Evolutionary conservation across 2,113 vertebrate genomes (phyloP), one percentile per base, ranked within the genome.

Genomic region (Neotoma lepida): DNA sequence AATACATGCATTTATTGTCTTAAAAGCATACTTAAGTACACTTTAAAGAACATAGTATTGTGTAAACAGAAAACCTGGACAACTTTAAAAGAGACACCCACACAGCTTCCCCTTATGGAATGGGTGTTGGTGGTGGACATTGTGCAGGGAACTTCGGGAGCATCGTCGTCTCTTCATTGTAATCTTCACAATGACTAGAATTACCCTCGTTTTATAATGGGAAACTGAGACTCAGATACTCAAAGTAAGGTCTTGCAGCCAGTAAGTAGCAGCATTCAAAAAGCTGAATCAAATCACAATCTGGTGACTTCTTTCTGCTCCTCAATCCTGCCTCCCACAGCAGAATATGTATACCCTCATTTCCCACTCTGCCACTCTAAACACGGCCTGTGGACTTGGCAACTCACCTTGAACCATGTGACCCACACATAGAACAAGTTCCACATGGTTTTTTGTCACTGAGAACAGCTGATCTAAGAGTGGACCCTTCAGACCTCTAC

Each of bases 11-110:
- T 88, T 51, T 58, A 9, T 77, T 88, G 33, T 71, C 46, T 77
- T 28, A 76, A 93, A 91, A 76, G 41, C n/a, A 78, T 49, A 68
- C 56, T 76, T 89, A 93, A 81, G 35, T 6, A 81, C 13, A 26
- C n/a, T 61, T 77, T 49, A 49, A 33, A 49, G 49, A 17, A 35
- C 33, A 78, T 4, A 10, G 82, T 33, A 18, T 44, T 41, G 24
- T 58, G 9, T 44, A 88, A 86, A 44, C 61, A 78, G 86, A 77
- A 90, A 30, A 84, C 81, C 61, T 77, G 0, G 28, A 17, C 63
- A 87, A 63, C 12, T 56, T 68, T 88, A 46, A 78, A 68, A 95
- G 18, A 81, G 58, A 91, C 51, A 49, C 71, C n/a, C 90, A 76
- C 24, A 10, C 18, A 54, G 3, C 18, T 5, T 63, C 26, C 5